Base-by-base conservation (phyloP, 2,888 invertebrate species). In the Adelphocoris suturalis region DNA sequence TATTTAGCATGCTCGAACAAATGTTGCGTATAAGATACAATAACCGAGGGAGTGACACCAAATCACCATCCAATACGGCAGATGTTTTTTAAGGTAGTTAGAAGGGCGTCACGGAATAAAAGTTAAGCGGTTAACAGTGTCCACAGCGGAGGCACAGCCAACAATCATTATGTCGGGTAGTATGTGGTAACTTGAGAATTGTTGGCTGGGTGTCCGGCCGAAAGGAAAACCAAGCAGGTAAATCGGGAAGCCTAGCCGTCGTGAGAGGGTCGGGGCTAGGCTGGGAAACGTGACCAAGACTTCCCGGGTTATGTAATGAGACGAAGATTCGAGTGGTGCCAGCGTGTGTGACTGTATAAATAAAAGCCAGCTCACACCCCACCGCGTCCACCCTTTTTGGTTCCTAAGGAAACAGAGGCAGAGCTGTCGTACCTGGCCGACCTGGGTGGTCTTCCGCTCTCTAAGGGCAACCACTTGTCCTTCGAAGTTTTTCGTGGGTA, bases 261-360 rank as follows among this genome's bases (percentile, higher is more conserved):
- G 61, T 46, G 85, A 55, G 57, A 52, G 61, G 85, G 85, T 55
- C 85, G 19, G 57, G 19, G 48, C 37, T 48, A 7, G 52, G 14
- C 55, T 52, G 55, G 80, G 27, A 88, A 88, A 88, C 88, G 88
- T 88, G 88, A 88, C 88, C 88, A 23, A 78, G 88, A 88, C 88
- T 88, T 88, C 78, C 78, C 68, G 48, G 23, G 80, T 88, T 88
- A 88, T 88, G 88, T 88, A 88, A 88, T 88, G 88, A 88, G 88
- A 37, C 78, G 78, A 80, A 52, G 48, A 78, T 28, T 80, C 80
- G 57, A 85, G 85, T 85, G 85, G 82, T 82, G 55, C 61, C 85
- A 27, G 37, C 85, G 85, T 55, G 85, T 85, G 85, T 61, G 88
- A 47, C 47, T 88, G 88, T 88, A 78, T 80, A 88, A 88, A 88